A percentile compares a stretch with the other conserved stretches of the same genome.
phyloP scores from a whole-genome alignment of 2,888 invertebrate species.

The Cataglyphis albicans region DNA sequence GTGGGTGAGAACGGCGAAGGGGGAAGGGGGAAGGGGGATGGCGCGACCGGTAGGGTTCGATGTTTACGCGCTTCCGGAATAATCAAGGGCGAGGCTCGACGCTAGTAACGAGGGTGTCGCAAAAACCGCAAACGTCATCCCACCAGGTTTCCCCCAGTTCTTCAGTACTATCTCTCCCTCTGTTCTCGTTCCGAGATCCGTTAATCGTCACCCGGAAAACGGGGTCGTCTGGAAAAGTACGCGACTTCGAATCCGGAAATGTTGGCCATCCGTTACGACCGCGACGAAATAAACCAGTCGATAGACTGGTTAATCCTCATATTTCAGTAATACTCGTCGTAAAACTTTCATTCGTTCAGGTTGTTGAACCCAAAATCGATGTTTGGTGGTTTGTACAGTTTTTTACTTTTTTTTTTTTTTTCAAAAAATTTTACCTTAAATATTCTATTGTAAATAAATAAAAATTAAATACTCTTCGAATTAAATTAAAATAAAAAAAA shows the following conservation, averaged over 20 bases:
- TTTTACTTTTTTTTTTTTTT: background rate
- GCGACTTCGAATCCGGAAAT: constrained; percentile 26
- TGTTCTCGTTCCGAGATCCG: constrained; percentile 41
- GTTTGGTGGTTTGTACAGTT: background rate
- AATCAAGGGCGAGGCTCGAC: constrained; percentile 71
- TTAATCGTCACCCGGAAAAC: constrained; percentile 58
- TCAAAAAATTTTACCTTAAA: background rate
- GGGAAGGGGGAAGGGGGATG: background rate
- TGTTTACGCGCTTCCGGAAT: constrained; percentile 76
- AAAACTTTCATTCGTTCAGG: background rate
- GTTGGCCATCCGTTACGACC: constrained; percentile 49
- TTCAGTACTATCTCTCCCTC: background rate
- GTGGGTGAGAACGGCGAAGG: constrained; percentile 45
- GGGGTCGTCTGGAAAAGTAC: constrained; percentile 62
- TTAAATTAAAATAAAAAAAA: background rate
- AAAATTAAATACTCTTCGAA: background rate
- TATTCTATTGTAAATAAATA: background rate
- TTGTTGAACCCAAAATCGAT: background rate
- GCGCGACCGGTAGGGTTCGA: constrained; percentile 35
- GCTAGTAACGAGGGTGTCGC: constrained; percentile 76
- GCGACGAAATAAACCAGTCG: constrained; percentile 20
- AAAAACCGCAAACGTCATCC: constrained; percentile 73
- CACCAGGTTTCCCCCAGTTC: constrained; percentile 1
- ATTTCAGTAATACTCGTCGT: background rate
- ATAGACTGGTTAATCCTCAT: background rate